Percentiles rank a stretch among this genome's conserved stretches.
These are phyloP conservation scores for Cremastobaeus sp. DNA, from an alignment of 2,888 invertebrate genomes.

Conservation along the genomic window DNA sequence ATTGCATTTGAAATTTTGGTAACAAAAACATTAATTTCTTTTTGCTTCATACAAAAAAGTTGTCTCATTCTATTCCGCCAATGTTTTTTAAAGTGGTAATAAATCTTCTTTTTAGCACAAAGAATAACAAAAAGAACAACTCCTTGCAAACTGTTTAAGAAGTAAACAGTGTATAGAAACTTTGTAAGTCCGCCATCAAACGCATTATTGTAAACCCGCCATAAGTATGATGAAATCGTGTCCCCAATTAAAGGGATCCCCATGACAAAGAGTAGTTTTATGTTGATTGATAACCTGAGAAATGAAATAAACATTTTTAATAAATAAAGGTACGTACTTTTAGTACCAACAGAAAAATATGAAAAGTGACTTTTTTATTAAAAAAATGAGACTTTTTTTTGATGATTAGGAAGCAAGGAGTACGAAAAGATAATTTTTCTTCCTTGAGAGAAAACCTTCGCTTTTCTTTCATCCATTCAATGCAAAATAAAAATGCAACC, in stretches of 20 bases:
- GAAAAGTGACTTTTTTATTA: background rate
- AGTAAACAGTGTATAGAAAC: background rate
- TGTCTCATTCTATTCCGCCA: too few species aligned
- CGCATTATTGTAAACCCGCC: background rate
- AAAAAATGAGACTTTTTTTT: too few species aligned
- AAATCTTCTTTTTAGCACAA: background rate
- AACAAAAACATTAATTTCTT: too few species aligned
- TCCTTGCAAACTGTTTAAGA: constrained; percentile 16
- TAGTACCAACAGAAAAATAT: too few species aligned
- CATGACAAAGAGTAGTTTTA: constrained; percentile 24
- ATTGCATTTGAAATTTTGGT: too few species aligned
- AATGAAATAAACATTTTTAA: constrained; percentile 1
- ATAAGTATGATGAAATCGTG: constrained; percentile 9
- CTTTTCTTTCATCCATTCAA: too few species aligned
- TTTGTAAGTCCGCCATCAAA: background rate
- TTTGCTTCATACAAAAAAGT: too few species aligned
- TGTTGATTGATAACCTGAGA: constrained; percentile 16
- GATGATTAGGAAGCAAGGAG: too few species aligned
- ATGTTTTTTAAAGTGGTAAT: background rate
- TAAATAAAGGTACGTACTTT: too few species aligned
- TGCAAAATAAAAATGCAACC: too few species aligned
- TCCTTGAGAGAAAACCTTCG: too few species aligned
- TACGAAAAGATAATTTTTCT: too few species aligned
- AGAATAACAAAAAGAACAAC: constrained; percentile 2
- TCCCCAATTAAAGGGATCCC: constrained; percentile 23